Evolutionary conservation across 2,797 vertebrate species (phyloP).

Genomic region (Coreius guichenoti): DNA sequence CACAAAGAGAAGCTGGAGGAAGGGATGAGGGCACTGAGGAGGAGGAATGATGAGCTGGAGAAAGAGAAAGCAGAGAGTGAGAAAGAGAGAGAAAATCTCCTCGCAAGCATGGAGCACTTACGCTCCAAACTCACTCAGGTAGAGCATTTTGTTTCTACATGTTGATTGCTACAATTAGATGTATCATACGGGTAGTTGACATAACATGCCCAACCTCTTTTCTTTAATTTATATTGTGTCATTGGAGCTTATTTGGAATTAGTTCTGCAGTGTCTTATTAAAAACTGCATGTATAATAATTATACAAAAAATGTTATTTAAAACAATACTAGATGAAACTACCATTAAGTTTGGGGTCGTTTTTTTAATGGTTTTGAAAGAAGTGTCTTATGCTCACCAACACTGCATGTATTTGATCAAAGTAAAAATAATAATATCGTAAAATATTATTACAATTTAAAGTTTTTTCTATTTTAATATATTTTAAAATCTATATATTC

Average conservation of each 20-base stretch:
- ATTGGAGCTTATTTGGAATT: not conserved
- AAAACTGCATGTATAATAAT: not conserved
- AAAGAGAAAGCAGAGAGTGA: constrained; percentile 72
- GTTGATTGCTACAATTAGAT: not conserved
- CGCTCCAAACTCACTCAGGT: constrained; percentile 72
- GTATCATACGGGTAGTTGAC: not conserved
- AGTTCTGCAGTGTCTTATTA: not conserved
- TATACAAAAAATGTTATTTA: no score
- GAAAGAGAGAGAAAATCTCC: constrained; percentile 72
- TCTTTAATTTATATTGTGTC: not conserved
- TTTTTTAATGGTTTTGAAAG: not conserved
- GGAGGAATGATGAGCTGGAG: constrained; percentile 77
- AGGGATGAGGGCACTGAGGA: constrained; percentile 74
- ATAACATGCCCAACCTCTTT: not conserved
- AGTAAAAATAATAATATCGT: not conserved
- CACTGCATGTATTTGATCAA: not conserved
- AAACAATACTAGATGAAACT: not conserved
- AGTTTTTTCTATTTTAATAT: not conserved
- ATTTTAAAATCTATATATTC: not conserved
- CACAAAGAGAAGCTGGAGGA: constrained; percentile 81
- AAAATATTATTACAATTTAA: not conserved
- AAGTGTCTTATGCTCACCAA: no score
- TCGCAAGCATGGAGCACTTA: constrained; percentile 73
- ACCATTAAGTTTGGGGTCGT: not conserved
- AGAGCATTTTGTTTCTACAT: not conserved